phyloP scores from a whole-genome alignment of 1,140 invertebrate genomes.

The Diorhabda carinulata region DNA sequence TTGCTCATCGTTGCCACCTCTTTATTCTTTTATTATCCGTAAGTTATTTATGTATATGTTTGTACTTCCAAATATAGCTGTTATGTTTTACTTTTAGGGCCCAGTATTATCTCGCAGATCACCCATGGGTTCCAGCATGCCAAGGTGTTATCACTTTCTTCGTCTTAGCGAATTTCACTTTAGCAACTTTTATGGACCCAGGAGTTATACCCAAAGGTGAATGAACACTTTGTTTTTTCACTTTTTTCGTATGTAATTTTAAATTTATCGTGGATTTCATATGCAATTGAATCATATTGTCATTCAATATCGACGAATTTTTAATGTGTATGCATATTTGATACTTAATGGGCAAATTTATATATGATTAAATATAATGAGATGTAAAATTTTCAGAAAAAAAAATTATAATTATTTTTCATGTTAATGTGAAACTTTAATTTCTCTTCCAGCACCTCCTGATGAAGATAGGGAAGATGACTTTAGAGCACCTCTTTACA shows the following conservation, averaged over 20 bases:
- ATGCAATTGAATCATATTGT: too few relatives aligned
- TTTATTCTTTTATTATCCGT: slow-evolving; percentile 96
- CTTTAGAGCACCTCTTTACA: slow-evolving; percentile 94
- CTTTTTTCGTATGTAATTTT: too few relatives aligned
- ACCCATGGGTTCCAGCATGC: slow-evolving; percentile 86
- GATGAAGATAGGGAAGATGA: slow-evolving; percentile 97
- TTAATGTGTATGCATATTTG: too few relatives aligned
- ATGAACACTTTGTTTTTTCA: background rate
- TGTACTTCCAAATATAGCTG: slow-evolving; percentile 31
- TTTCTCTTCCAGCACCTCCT: slow-evolving; percentile 69
- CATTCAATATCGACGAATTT: too few relatives aligned
- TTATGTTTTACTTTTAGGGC: slow-evolving; percentile 62
- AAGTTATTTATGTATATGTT: slow-evolving; percentile 56
- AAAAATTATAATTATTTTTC: too few relatives aligned
- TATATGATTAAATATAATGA: too few relatives aligned
- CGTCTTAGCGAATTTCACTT: slow-evolving; percentile 95
- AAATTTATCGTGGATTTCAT: too few relatives aligned
- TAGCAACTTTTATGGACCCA: slow-evolving; percentile 99
- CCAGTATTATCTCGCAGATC: slow-evolving; percentile 73
- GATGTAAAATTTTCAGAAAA: too few relatives aligned
- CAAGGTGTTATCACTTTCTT: slow-evolving; percentile 95
- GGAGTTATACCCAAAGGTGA: slow-evolving; percentile 97
- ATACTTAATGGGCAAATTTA: too few relatives aligned
- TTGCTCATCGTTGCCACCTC: slow-evolving; percentile 84
- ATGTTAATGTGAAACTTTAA: background rate